Conservation (phyloP, 2,888 invertebrate genomes). For the Callosobruchus maculatus region DNA sequence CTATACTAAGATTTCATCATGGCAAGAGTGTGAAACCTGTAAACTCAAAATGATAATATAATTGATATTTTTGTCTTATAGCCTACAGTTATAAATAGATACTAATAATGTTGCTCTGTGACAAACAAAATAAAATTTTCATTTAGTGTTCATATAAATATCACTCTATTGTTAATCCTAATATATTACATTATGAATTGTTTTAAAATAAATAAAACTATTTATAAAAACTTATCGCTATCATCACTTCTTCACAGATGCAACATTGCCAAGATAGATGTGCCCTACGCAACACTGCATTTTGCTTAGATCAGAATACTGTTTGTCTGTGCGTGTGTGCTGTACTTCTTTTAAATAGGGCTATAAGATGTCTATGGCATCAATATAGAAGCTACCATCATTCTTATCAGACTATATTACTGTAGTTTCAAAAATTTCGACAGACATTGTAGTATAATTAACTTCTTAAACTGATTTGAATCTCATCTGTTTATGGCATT, state of each 20-base stretch:
- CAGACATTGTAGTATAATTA: too few species aligned
- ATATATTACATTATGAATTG: conserved; percentile 8
- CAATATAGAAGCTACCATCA: too few species aligned
- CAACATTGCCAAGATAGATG: conserved; percentile 22
- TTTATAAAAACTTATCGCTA: conserved; percentile 10
- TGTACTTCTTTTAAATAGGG: too few species aligned
- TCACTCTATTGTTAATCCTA: conserved; percentile 13
- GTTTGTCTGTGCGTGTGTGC: too few species aligned
- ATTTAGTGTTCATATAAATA: conserved; percentile 13
- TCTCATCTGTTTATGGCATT: too few species aligned
- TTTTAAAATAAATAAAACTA: conserved; percentile 17
- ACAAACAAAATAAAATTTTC: conserved; percentile 12
- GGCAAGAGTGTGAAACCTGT: conserved; percentile 47
- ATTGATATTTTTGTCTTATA: conserved; percentile 37
- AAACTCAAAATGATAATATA: conserved; percentile 36
- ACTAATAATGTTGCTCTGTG: conserved; percentile 30
- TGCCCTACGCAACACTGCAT: not conserved
- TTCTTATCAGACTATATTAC: too few species aligned
- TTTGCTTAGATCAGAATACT: not conserved
- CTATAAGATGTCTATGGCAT: too few species aligned
- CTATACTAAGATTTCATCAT: conserved; percentile 49
- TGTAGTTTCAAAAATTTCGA: too few species aligned
- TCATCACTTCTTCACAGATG: conserved; percentile 21
- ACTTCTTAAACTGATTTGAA: too few species aligned
- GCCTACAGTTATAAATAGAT: conserved; percentile 17